Base-by-base conservation (phyloP, 2,888 invertebrate species). In the Athrips mouffetella region DNA sequence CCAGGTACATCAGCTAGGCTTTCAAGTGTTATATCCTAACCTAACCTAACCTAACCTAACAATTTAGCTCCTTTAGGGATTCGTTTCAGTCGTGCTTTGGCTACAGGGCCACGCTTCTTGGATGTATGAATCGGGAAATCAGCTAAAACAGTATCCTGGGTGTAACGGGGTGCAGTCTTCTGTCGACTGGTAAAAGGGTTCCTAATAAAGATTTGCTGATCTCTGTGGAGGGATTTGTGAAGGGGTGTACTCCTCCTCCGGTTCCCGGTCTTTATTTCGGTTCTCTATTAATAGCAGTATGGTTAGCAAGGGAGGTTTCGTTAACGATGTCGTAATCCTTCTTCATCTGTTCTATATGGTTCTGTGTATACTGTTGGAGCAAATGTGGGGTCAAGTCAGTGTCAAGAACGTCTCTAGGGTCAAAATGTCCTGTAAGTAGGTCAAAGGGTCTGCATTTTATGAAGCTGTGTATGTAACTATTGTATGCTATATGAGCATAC, bases 41-140 rank as follows among this genome's bases (percentile, higher is more conserved):
- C n/a, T 21, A n/a, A 2, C 3, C 5, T 6, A 21, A n/a, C 39
- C 39, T 39, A 21, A n/a, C n/a, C n/a, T 21, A 39, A 39, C 39
- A 39, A 39, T 39, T 20, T 20, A 21, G n/a, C 21, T 3, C n/a
- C 8, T n/a, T 39, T 39, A 39, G 39, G n/a, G 21, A 20, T 3
- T 3, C 39, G 39, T 20, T 39, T 39, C 21, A 39, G 8, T 2
- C 39, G 39, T n/a, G 53, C 31, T 45, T 62, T 62, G 1, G 58
- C 60, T 5, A 62, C 48, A 1, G 58, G 56, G 0, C 59, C 59
- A 1, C 48, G 49, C 31, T 62, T 60, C 23, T 53, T 60, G 2
- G 16, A 29, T 0, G 62, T 63, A 21, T 62, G 63, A 3, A 62
- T 59, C 0, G 62, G 62, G 1, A 63, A 21, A 25, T 62, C 51